Base-by-base conservation (phyloP, 1,140 invertebrate species). In the Lutraria rhynchaena region DNA sequence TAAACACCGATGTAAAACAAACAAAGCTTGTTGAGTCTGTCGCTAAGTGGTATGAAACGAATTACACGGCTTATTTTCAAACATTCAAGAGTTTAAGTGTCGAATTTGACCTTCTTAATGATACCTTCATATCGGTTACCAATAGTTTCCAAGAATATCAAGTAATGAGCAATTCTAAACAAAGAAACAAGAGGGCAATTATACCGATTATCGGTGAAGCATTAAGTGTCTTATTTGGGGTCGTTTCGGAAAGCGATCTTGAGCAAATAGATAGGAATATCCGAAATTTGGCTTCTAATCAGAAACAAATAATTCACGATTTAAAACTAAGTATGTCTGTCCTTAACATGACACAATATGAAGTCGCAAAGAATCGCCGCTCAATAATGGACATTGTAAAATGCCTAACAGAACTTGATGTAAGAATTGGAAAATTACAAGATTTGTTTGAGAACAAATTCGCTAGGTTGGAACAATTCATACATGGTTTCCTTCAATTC, bases 181-280 rank as follows among this genome's bases (percentile, higher is more conserved):
- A 11, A 0, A 22, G 74, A 46, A 5, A n/a, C 37, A 76, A 71
- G 35, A 33, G 81, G 24, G 58, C 73, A 27, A 17, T 83, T 2
- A 31, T 83, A 37, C 69, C 78, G 13, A 63, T 83, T 19, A 31
- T 83, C 19, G 74, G 65, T 35, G 46, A 76, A 61, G 46, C 60
- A 31, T 46, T 75, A 13, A 37, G 33, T 44, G 58, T 83, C 46
- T 67, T 77, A 15, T 83, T 78, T 63, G 75, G 74, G 0, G 78
- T 75, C 27, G 57, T 83, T 15, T 73, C 55, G 1, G 44, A 73
- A 24, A 11, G 15, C 27, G 63, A 77, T 53, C 53, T 83, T 41
- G 15, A 53, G 3, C 22, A 29, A 11, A 77, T 83, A n/a, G 3
- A 65, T 29, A 46, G 27, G 29, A 53, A 77, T 71, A 27, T 77